Base-by-base conservation (phyloP, 2,888 invertebrate species). In the Argyresthia albistria region DNA sequence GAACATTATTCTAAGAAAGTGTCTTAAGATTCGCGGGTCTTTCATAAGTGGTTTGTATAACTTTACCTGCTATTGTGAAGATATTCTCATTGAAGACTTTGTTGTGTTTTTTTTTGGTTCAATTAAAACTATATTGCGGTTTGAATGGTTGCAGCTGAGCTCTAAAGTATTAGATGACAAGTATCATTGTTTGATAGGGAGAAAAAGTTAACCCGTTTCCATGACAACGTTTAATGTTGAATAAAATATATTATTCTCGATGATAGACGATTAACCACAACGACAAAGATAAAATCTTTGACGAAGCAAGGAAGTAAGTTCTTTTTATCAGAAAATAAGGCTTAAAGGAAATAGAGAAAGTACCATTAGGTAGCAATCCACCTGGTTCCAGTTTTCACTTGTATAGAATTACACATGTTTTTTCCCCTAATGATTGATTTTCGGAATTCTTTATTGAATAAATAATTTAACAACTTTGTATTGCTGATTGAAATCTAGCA, bases 81-180 rank as follows among this genome's bases (percentile, higher is more conserved):
- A 67, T 67, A 65, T 25, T 69, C 68, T 73, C 66, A 71, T 68
- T 71, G 69, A 71, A 65, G 63, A 62, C 48, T 63, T 65, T 57
- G 61, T 59, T 65, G 66, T 56, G 61, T 59, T 66, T 67, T 66
- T 69, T 73, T 65, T 59, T 57, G 25, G 64, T 69, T 71, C 72
- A 76, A 76, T 77, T 76, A 76, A 64, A 64, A 60, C 63, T 63
- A 65, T 66, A 75, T 73, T 74, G 76, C 67, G 74, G 72, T 70
- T 65, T 60, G 58, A 62, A 64, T 58, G 60, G 59, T 59, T 69
- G 68, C 79, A 77, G 76, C 77, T 76, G 76, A 69, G 66, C 58
- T 59, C 16, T 48, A 15, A 15, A 46, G 54, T 54, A 57, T 57
- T 56, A 53, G 53, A 57, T 57, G 57, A 57, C 57, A 25, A 57